Conservation (phyloP, 2,113 vertebrate species). For the Aythya baeri region DNA sequence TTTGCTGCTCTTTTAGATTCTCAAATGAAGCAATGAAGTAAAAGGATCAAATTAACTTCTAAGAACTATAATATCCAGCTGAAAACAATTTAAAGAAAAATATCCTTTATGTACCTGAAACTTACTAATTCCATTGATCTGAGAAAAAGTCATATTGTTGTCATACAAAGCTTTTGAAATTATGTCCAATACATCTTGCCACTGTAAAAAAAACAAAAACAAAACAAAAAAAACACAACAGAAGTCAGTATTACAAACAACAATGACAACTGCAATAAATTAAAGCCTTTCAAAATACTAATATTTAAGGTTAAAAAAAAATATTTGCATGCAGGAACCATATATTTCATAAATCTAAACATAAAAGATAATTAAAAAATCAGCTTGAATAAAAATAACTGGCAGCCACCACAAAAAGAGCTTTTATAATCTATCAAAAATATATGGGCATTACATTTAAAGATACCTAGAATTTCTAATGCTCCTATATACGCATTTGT, state of each 20-base stretch:
- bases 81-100: constrained; percentile 24
- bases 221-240: constrained; percentile 18
- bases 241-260: neutral
- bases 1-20: neutral
- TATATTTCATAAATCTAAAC: neutral
- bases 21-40: neutral
- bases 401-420: neutral
- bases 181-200: constrained; percentile 97
- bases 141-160: constrained; percentile 96
- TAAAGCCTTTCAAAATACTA: neutral
- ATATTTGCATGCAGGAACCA: fast-evolving
- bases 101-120: constrained; percentile 87
- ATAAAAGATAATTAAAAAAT: neutral
- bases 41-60: neutral
- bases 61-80: neutral
- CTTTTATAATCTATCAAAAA: neutral
- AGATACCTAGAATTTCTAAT: neutral
- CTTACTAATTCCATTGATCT: constrained; percentile 94
- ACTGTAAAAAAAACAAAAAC: constrained; percentile 78
- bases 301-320: neutral
- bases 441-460: neutral
- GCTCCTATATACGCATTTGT: neutral
- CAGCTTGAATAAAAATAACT: neutral
- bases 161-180: constrained; percentile 97
- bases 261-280: neutral